Evolutionary conservation across 1,140 invertebrate species (phyloP), one percentile per base, ranked within the genome.

Genomic region (Epicauta chinensis): DNA sequence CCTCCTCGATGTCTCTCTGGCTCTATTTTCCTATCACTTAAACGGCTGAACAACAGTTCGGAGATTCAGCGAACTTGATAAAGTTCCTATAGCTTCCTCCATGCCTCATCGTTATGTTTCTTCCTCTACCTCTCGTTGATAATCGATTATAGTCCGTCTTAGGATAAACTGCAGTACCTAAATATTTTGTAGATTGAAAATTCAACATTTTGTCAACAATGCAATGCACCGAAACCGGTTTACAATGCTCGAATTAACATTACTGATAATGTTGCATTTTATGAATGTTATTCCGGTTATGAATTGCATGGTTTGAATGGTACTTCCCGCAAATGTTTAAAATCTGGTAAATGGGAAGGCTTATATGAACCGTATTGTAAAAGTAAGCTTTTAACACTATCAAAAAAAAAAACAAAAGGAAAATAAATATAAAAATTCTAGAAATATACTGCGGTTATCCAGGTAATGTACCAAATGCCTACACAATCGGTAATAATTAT

Each of bases 371-470:
- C 74, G 2, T 63, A 59, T 16, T 77, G 76, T 50, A 58, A 62
- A 63, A 73, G 81, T 84, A 60, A 55, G 31, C 13, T 30, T 55
- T 23, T 23, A n/a, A n/a, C n/a, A n/a, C n/a, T 42, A 12, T 10
- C 44, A n/a, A 41, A 14, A 16, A 47, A 17, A 32, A 16, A 34
- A 40, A 10, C 11, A 51, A 51, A 35, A 34, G 43, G 15, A 29
- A 31, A 10, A 7, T 47, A 16, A 13, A 15, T 15, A 15, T 43
- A 16, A 38, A 2, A 0, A 11, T 16, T 67, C 63, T n/a, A 69
- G 75, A 53, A 60, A 66, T 41, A 77, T 73, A 70, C 17, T 84
- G 82, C 62, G 76, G 76, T 1, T 75, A 72, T 56, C 82, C 81
- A 1, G 77, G 76, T n/a, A 74, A 71, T 51, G 68, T 83, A 15